Evolutionary conservation across 2,113 vertebrate species (phyloP).

Genomic region (Sebastes fasciatus): DNA sequence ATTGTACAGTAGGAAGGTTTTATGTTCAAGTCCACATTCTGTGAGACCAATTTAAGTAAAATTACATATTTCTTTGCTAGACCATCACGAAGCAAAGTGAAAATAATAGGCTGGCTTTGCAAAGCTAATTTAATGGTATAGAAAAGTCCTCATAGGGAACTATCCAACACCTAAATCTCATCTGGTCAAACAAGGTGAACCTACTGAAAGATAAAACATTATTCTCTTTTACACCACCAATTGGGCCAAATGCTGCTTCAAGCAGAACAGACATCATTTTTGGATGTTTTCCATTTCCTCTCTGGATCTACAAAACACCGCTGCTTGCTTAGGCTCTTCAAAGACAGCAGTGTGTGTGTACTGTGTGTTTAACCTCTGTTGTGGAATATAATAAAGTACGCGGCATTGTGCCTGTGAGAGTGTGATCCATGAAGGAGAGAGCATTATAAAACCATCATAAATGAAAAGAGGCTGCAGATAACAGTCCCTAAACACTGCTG

Average conservation of each 20-base stretch:
- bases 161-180: not conserved
- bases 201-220: not conserved
- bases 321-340: conserved; percentile 40
- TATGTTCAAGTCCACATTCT: not conserved
- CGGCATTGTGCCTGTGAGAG: conserved; percentile 55
- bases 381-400: conserved; percentile 69
- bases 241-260: conserved; percentile 30
- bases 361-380: conserved; percentile 66
- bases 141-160: not conserved
- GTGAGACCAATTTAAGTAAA: not conserved
- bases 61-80: not conserved
- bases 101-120: not conserved
- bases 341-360: conserved; percentile 42
- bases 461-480: conserved; percentile 70
- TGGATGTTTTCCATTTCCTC: conserved; percentile 28
- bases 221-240: not conserved
- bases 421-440: conserved; percentile 75
- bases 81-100: not conserved
- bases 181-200: conserved; percentile 5
- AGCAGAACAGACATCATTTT: conserved; percentile 19
- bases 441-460: conserved; percentile 72
- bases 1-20: not conserved
- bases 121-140: not conserved
- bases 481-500: conserved; percentile 62
- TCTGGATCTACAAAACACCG: conserved; percentile 16